Evolutionary conservation across 2,797 vertebrate species (phyloP), one percentile per base, ranked within the genome.

Genomic region (Scleropages formosus): DNA sequence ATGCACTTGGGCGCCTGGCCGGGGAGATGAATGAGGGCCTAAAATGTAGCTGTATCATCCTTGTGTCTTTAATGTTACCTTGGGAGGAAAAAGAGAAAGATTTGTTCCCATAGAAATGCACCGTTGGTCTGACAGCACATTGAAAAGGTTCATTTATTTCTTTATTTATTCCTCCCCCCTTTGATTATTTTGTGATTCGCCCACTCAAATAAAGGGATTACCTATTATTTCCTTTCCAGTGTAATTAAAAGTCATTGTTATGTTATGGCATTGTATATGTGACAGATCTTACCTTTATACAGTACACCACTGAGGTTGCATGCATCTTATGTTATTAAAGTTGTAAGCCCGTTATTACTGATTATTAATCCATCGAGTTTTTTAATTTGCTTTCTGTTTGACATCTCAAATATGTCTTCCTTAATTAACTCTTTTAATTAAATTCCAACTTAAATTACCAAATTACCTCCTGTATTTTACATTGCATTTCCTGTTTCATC

Each of bases 21-120:
- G 85, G 83, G 84, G 88, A 92, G 91, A 93, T 90, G 90, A 90
- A 92, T 91, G 89, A 89, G 87, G 84, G 83, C 83, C 89, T 86
- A 88, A 87, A 92, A 92, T 88, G 88, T 88, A 87, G 89, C 86
- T 86, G 84, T 86, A 88, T 88, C 88, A 87, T 82, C 85, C 84
- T 39, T 79, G 86, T 82, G 84, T 84, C 87, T 91, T 90, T 89
- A 90, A 88, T 91, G 87, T 92, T 93, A 88, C 85, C 84, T 89
- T 86, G 82, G 88, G 88, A 89, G 82, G 78, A 67, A 73, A 63
- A 73, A 31, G 12, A 20, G n/a, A 65, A 60, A 67, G 71, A 88
- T 88, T 91, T 85, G 81, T 69, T 78, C 85, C 84, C 78, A 78
- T 72, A 82, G 83, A 83, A 82, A 82, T 82, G 82, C 82, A 79